Conservation (phyloP, 2,888 invertebrate genomes). For the Leptopilina syphax region DNA sequence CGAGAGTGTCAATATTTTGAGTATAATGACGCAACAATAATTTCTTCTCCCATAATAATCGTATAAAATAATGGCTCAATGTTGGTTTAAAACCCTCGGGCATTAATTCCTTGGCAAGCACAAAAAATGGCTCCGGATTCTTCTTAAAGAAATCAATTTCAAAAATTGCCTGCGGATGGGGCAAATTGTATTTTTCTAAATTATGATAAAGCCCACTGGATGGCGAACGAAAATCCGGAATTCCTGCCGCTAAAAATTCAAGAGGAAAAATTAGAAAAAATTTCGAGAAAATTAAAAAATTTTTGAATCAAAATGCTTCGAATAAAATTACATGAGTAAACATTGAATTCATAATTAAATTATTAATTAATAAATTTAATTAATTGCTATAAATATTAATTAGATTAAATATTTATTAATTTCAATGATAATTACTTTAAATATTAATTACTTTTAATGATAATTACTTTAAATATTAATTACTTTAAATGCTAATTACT, state of each 20-base stretch:
- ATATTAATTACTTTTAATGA: no score
- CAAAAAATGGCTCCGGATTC: slow-evolving; percentile 96
- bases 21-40: slow-evolving; percentile 87
- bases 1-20: slow-evolving; percentile 96
- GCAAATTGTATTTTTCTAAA: slow-evolving; percentile 92
- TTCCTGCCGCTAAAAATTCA: slow-evolving; percentile 88
- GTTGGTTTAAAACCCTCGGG: slow-evolving; percentile 94
- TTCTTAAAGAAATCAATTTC: slow-evolving; percentile 91
- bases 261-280: background rate
- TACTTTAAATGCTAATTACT: no score
- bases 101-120: slow-evolving; percentile 92
- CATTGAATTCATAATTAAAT: no score
- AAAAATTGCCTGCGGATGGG: slow-evolving; percentile 95
- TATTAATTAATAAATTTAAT: no score
- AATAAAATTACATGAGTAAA: no score
- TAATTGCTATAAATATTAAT: no score
- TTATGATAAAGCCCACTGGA: slow-evolving; percentile 95
- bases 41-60: slow-evolving; percentile 89
- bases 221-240: slow-evolving; percentile 97
- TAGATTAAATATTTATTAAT: no score
- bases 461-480: no score
- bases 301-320: no score
- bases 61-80: slow-evolving; percentile 92
- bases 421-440: no score
- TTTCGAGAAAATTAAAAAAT: no score